Conservation (phyloP, 2,113 vertebrate species). For the Chionomys nivalis region DNA sequence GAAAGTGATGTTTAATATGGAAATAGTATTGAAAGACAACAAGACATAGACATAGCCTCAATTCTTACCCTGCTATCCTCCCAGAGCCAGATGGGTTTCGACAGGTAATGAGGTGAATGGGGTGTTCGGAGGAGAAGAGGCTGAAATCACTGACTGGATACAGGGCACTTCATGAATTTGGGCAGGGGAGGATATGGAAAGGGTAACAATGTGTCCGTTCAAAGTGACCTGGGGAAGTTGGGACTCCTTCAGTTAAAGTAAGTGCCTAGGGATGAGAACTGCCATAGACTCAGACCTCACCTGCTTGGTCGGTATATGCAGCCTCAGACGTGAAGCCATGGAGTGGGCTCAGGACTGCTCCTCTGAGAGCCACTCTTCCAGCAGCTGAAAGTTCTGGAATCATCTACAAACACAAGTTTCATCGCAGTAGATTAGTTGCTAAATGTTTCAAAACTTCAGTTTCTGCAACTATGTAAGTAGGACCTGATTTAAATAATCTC, state of each 20-base stretch:
- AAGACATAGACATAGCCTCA: not conserved
- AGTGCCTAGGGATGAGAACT: not conserved
- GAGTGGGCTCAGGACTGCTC: not conserved
- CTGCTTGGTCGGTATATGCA: not conserved
- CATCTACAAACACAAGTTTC: not conserved
- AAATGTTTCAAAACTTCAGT: not conserved
- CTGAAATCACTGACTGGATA: not conserved
- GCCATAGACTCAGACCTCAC: not conserved
- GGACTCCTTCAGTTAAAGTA: not conserved
- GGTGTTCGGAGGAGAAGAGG: not conserved
- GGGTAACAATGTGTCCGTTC: not conserved
- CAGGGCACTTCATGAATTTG: not conserved
- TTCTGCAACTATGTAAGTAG: not conserved
- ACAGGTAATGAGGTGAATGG: not conserved
- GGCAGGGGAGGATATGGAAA: not conserved
- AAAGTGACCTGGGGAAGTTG: not conserved
- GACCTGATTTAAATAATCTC: constrained; percentile 38
- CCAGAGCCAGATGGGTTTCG: not conserved
- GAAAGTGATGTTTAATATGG: not conserved
- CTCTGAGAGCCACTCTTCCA: not conserved
- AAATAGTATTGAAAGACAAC: not conserved
- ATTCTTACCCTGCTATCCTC: not conserved
- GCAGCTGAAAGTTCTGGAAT: not conserved
- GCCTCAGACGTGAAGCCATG: not conserved
- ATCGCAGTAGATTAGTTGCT: not conserved